Conservation (phyloP, 1,140 invertebrate genomes). For the Achroia grisella region DNA sequence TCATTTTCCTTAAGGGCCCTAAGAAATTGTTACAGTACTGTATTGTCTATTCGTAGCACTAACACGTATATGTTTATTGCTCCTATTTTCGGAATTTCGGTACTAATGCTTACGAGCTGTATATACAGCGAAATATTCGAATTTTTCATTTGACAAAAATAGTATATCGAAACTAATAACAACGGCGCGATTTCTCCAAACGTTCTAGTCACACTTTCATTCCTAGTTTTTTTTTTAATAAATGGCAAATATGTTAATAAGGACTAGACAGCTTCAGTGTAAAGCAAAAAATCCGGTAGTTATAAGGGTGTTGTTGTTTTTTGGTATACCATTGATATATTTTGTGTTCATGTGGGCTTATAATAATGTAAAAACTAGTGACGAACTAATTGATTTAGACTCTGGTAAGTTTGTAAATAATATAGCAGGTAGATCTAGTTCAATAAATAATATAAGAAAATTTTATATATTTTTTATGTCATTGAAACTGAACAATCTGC, state of each 20-base stretch:
- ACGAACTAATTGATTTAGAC: neutral
- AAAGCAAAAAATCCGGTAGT: conserved; percentile 32
- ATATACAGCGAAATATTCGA: conserved; percentile 52
- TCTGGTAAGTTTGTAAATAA: neutral
- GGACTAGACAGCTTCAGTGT: conserved; percentile 43
- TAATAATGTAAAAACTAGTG: neutral
- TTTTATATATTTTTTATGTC: too few species aligned
- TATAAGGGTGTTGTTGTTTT: conserved; percentile 42
- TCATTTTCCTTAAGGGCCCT: conserved; percentile 20
- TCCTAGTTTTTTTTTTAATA: conserved; percentile 19
- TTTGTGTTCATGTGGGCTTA: conserved; percentile 13
- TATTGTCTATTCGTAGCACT: conserved; percentile 3
- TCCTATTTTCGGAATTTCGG: neutral
- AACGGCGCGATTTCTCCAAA: neutral
- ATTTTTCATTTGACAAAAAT: conserved; percentile 58
- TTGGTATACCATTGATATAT: conserved; percentile 37
- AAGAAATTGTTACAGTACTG: conserved; percentile 15
- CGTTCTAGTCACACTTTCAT: conserved; percentile 17
- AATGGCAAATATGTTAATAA: conserved; percentile 61
- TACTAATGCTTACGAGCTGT: conserved; percentile 44
- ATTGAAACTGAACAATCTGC: too few species aligned
- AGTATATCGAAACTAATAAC: conserved; percentile 3
- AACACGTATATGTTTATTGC: conserved; percentile 20
- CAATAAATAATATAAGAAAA: too few species aligned
- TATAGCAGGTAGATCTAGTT: too few species aligned